Base-by-base conservation (phyloP, 2,888 invertebrate genomes). In the Sphecodes monilicornis region DNA sequence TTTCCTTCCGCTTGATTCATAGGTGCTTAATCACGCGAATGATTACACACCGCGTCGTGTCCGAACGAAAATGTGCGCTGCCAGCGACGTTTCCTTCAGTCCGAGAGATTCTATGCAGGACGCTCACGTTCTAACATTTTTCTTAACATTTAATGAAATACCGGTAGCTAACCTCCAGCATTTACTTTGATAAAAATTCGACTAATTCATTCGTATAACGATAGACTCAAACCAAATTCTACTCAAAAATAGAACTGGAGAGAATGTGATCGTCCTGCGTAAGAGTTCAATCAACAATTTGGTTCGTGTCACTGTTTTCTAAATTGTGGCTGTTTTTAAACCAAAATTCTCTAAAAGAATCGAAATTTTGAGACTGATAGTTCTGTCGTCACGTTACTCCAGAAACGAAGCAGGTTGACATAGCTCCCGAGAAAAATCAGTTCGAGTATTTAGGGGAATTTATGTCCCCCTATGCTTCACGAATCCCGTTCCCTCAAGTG, bases 391-490 rank as follows among this genome's bases (percentile, higher is more conserved):
- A 10, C 66, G 32, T 64, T 22, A 10, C 32, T 36, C 36, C 22
- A 10, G 22, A 6, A 26, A 16, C 13, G 41, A 6, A 26, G 41
- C 39, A 41, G 41, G 43, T n/a, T 8, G 26, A 39, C 41, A 5
- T 13, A 26, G 5, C 26, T 41, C 43, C 29, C 60, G 8, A 29
- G 26, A 3, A 41, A 6, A 39, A 66, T 69, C 16, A 1, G n/a
- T 36, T 29, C 76, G 78, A 76, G 76, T 50, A 78, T 84, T 82
- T n/a, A 13, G 86, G 78, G 84, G 36, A 16, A 64, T 64, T 64
- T 82, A 80, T 71, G 78, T 18, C 72, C 76, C 70, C 54, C 80
- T 57, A 71, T 76, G 64, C 72, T 80, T 73, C 60, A 54, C 43
- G 13, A 50, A 36, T 32, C 66, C 64, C 71, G 3, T 11, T n/a